Base-by-base conservation (phyloP, 2,113 vertebrate genomes). In the Pelusios castaneus region DNA sequence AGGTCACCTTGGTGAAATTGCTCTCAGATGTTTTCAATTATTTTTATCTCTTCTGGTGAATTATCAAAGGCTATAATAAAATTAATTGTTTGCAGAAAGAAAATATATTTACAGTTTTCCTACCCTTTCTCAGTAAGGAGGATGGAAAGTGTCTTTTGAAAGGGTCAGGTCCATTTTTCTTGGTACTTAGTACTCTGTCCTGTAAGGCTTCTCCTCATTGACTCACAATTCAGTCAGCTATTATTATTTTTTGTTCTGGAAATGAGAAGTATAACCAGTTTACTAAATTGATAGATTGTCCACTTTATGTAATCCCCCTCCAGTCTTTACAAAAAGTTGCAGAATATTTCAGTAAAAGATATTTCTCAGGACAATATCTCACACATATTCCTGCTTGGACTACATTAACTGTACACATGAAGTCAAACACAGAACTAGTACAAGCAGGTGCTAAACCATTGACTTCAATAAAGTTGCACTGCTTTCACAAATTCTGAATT, bases 201-300 rank as follows among this genome's bases (percentile, higher is more conserved):
- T 88, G 38, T 49, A 77, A 76, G 34, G 25, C 58, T 93, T 93
- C 31, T 55, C 77, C 25, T 5, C 31, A 58, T 6, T n/a, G n/a
- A n/a, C n/a, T n/a, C n/a, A n/a, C n/a, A n/a, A n/a, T n/a, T n/a
- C n/a, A n/a, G 41, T 43, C 55, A 60, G 67, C 27, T n/a, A 60
- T 22, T 85, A 4, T 92, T 96, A 1, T 82, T 38, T 91, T 93
- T n/a, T 38, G 70, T 94, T 90, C 78, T 84, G 93, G 90, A 45
- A 21, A 10, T 78, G 87, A 45, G 27, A 24, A 0, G 1, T 75
- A 78, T 11, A n/a, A 80, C 27, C 41, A 21, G 89, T 92, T 93
- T 75, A 84, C 67, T 93, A 86, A 89, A 80, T 0, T 41, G 54
- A 67, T 89, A 80, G 83, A 27, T 84, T 78, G 12, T 86, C 49